Base-by-base conservation (phyloP, 2,888 invertebrate genomes). In the Azorinus chamasolen region DNA sequence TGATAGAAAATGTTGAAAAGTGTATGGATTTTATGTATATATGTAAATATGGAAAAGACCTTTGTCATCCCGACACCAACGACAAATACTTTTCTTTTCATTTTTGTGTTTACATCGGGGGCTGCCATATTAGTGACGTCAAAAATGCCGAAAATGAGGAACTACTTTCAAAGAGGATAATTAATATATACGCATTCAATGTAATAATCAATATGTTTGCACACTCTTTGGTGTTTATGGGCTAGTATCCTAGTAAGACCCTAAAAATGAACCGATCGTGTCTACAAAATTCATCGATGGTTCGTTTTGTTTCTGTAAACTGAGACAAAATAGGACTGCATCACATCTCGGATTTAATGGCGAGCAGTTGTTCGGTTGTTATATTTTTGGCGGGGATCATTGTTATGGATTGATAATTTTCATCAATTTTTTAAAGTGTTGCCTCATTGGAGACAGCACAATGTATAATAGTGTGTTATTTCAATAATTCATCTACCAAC, bases 61-160 rank as follows among this genome's bases (percentile, higher is more conserved):
- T 98, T 98, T 79, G 98, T 98, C 98, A 99, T 99, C 82, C 98
- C 98, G 84, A 98, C 98, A 82, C 98, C 98, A 89, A 98, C 95
- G 66, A 98, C 97, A 93, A 95, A 98, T 59, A 98, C 97, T 69
- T 88, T 89, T 62, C 89, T 81, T 55, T 77, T 83, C 83, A 80
- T 84, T 14, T 50, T 71, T 74, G 64, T 84, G 83, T 84, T 83
- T 83, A 83, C 80, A 65, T 64, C 74, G 53, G 76, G 39, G 63
- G 81, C 58, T 18, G 84, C 79, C 84, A 85, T 85, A 37, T 75
- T 81, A 58, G 50, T 77, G 82, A 83, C 82, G 80, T 81, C 79
- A 74, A 46, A 63, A 74, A 70, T 68, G 70, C 80, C 81, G 66
- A 75, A n/a, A 75, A 78, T 79, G 58, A 58, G 62, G 85, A 75